Base-by-base conservation (phyloP, 1,140 invertebrate genomes). In the Tetragonula clypearis region DNA sequence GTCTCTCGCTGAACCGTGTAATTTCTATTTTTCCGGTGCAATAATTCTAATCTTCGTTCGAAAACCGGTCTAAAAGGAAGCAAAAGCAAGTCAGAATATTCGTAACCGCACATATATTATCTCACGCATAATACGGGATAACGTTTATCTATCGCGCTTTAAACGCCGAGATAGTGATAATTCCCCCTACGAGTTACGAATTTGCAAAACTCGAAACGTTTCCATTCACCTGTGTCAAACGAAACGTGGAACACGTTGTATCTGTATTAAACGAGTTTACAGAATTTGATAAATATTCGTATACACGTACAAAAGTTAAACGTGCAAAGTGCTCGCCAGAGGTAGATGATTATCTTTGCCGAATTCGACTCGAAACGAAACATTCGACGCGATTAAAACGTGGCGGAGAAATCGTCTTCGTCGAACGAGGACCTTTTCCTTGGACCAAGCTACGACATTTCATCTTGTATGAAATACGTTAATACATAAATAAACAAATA, bases 71-170 rank as follows among this genome's bases (percentile, higher is more conserved):
- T 41, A 9, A 3, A 26, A 26, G 21, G 49, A 66, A n/a, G 21
- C 3, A 3, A 12, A n/a, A 23, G 19, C n/a, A 49, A 71, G 14
- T 68, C 30, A 21, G 12, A 21, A 12, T 49, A 26, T 83, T 11
- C 58, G 58, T 14, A 49, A 73, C n/a, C 41, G 19, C 26, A 14
- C 12, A 35, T 72, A 35, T 72, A 66, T 66, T 60, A 12, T 66
- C 21, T 21, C n/a, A 21, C 30, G 41, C 30, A 56, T 74, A 85
- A 74, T 55, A 49, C 2, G 12, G 41, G 66, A 60, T 71, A 84
- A 58, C 26, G 19, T n/a, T 69, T 78, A 58, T 78, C 62, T 26
- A 56, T 9, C 19, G 23, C 41, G 6, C 17, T 2, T 53, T 66
- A 58, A 35, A 53, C 26, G 62, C 1, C 19, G 21, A 41, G 5